A percentile compares a stretch with the other conserved stretches of the same genome.
phyloP scores from a whole-genome alignment of 2,797 vertebrate species.

The Knipowitschia caucasica region DNA sequence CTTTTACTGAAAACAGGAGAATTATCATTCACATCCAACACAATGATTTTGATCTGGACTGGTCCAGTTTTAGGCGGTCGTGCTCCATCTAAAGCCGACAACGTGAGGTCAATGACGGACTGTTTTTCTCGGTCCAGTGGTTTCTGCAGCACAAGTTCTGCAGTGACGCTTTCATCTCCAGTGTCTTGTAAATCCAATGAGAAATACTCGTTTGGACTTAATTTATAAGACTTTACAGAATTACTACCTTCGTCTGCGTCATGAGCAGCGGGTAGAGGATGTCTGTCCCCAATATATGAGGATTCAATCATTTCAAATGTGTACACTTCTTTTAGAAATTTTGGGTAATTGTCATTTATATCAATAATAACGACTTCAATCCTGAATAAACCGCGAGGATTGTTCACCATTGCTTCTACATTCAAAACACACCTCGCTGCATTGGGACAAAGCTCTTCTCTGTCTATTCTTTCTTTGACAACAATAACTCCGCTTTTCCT shows the following conservation, averaged over 20 bases:
- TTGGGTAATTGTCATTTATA: slow-evolving; percentile 55
- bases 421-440: slow-evolving; percentile 29
- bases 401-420: slow-evolving; percentile 51
- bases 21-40: slow-evolving; percentile 62
- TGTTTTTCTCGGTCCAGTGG: slow-evolving; percentile 64
- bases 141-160: slow-evolving; percentile 64
- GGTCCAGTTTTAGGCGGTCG: slow-evolving; percentile 44
- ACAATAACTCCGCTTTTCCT: slow-evolving; percentile 47
- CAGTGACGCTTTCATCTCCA: slow-evolving; percentile 32
- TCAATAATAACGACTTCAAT: slow-evolving; percentile 53
- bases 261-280: too few species aligned
- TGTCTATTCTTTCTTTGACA: slow-evolving; percentile 53
- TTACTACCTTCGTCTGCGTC: slow-evolving; percentile 59
- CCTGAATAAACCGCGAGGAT: slow-evolving; percentile 45
- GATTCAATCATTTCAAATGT: too few species aligned
- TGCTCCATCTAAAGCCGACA: slow-evolving; percentile 66
- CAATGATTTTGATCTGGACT: slow-evolving; percentile 24
- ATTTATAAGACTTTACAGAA: slow-evolving; percentile 33
- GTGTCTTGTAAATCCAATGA: slow-evolving; percentile 42
- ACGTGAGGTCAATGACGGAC: slow-evolving; percentile 38
- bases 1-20: slow-evolving; percentile 37
- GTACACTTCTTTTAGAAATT: too few species aligned
- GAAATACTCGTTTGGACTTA: slow-evolving; percentile 55
- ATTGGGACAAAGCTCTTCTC: slow-evolving; percentile 49
- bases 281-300: too few species aligned